A percentile compares a stretch with the other conserved stretches of the same genome.
Conservation (phyloP, 1,140 invertebrate genomes). For the Fopius arisanus region DNA sequence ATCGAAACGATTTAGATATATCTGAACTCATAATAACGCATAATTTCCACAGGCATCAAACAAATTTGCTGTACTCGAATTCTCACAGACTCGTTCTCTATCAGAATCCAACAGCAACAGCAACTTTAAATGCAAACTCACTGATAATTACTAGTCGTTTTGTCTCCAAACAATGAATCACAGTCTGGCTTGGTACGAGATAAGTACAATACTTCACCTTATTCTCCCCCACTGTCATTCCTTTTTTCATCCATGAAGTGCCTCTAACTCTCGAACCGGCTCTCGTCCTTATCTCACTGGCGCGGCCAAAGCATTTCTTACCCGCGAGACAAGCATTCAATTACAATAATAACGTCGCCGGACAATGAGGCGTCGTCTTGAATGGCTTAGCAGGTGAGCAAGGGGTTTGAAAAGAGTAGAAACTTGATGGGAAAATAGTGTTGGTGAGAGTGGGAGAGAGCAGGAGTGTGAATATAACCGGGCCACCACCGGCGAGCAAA, state of each 20-base stretch:
- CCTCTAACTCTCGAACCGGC: not conserved
- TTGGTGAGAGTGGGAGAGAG: not conserved
- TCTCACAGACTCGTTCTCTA: not conserved
- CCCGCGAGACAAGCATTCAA: slow-evolving; percentile 52
- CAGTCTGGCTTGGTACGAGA: not conserved
- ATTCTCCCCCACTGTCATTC: not conserved
- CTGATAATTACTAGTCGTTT: not conserved
- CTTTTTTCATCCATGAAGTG: not conserved
- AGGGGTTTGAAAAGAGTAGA: slow-evolving; percentile 25
- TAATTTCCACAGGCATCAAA: too few species aligned
- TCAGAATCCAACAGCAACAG: not conserved
- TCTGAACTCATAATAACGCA: too few species aligned
- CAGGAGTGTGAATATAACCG: slow-evolving; percentile 38
- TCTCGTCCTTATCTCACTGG: not conserved
- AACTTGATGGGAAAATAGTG: not conserved
- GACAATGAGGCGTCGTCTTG: slow-evolving; percentile 49
- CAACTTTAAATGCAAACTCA: not conserved
- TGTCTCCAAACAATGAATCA: not conserved
- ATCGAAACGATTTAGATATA: too few species aligned
- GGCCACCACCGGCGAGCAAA: slow-evolving; percentile 13
- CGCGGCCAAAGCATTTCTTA: slow-evolving; percentile 38
- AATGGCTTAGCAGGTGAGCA: slow-evolving; percentile 49
- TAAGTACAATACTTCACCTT: slow-evolving; percentile 7
- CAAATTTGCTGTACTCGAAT: too few species aligned
- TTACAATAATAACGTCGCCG: slow-evolving; percentile 54